Evolutionary conservation across 2,888 invertebrate species (phyloP).

Genomic region (Meloe dianella): DNA sequence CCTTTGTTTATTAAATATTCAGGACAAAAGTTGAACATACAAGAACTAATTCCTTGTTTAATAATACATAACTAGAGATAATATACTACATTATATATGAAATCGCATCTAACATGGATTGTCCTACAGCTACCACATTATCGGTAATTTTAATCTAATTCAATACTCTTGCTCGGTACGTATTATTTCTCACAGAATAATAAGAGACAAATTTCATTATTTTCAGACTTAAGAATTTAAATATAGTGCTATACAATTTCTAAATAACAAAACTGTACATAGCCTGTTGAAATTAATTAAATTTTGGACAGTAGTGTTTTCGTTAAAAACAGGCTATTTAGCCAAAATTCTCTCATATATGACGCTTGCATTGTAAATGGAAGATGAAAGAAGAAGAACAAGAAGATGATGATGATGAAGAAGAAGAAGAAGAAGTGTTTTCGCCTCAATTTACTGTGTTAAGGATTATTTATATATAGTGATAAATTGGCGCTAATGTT

Average conservation of each 20-base stretch:
- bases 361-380: too few species aligned
- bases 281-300: neutral
- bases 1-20: neutral
- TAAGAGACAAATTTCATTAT: too few species aligned
- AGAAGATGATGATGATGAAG: too few species aligned
- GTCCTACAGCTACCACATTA: neutral
- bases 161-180: neutral
- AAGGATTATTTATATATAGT: neutral
- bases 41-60: neutral
- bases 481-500: slow-evolving; percentile 6
- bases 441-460: neutral
- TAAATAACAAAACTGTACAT: too few species aligned
- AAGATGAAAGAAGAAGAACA: too few species aligned
- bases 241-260: too few species aligned
- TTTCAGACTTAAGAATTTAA: too few species aligned
- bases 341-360: too few species aligned
- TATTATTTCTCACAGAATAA: too few species aligned
- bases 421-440: too few species aligned
- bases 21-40: neutral
- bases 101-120: neutral
- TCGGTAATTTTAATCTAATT: neutral
- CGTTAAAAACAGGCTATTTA: too few species aligned
- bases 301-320: neutral
- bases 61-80: neutral
- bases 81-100: neutral